Percentiles rank a stretch among this genome's conserved stretches.
These are phyloP conservation scores for Orussus abietinus DNA, from an alignment of 1,140 invertebrate species.

Conservation along the genomic window DNA sequence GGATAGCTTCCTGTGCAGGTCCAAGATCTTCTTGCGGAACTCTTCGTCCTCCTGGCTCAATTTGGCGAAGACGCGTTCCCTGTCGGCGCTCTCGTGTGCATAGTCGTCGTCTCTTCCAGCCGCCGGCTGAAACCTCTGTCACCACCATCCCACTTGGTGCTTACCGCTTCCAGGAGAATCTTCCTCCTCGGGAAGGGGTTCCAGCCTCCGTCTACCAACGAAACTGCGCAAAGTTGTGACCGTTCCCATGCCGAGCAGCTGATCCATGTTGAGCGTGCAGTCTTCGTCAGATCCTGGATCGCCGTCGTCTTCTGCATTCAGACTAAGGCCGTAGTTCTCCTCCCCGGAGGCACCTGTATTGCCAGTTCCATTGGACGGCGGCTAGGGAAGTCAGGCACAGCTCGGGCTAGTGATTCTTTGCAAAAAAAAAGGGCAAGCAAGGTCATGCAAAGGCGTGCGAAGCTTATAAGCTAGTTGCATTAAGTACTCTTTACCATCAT, in stretches of 20 bases:
- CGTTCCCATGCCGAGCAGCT: constrained; percentile 35
- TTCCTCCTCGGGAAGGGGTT: constrained; percentile 50
- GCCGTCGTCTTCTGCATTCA: constrained; percentile 34
- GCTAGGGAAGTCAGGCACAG: constrained; percentile 50
- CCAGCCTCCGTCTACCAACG: constrained; percentile 40
- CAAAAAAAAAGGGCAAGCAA: constrained; percentile 51
- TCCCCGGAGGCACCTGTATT: constrained; percentile 25
- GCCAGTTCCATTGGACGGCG: constrained; percentile 33
- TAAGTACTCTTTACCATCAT: neutral
- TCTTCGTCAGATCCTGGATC: constrained; percentile 30
- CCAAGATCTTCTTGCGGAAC: constrained; percentile 45
- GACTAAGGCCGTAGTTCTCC: constrained; percentile 37
- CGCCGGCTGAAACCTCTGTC: constrained; percentile 45
- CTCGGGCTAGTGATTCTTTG: constrained; percentile 51
- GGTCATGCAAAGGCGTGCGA: constrained; percentile 51
- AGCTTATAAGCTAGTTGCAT: constrained; percentile 40
- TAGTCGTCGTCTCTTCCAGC: constrained; percentile 28
- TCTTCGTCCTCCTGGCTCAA: constrained; percentile 44
- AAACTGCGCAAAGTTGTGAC: constrained; percentile 38
- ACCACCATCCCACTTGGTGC: constrained; percentile 50
- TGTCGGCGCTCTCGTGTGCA: constrained; percentile 21
- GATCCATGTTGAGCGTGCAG: constrained; percentile 47
- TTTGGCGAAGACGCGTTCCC: constrained; percentile 38
- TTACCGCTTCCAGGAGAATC: constrained; percentile 44
- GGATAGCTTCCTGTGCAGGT: constrained; percentile 45